A percentile compares a stretch with the other conserved stretches of the same genome.
phyloP scores from a whole-genome alignment of 2,113 vertebrate species.

The Hypocryptadius cinnamomeus region DNA sequence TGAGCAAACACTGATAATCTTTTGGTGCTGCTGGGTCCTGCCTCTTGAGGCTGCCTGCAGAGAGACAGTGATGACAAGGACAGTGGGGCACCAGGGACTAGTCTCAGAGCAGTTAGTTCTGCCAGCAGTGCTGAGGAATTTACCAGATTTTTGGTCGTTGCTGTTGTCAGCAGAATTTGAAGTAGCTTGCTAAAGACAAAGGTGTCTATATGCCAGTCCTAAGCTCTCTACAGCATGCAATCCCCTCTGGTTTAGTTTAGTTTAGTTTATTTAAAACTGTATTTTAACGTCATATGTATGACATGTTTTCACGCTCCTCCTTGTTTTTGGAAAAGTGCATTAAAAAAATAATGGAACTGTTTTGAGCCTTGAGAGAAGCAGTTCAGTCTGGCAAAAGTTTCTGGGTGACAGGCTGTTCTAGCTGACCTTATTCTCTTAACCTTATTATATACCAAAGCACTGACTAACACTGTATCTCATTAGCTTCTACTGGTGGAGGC shows the following conservation, averaged over 20 bases:
- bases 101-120: not conserved
- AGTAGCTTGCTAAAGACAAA: not conserved
- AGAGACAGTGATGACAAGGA: not conserved
- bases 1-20: not conserved
- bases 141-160: not conserved
- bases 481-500: not conserved
- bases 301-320: not conserved
- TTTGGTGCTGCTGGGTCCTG: not conserved
- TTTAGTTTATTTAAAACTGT: not conserved
- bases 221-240: not conserved
- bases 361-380: not conserved
- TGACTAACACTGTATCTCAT: not conserved
- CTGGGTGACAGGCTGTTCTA: not conserved
- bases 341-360: not conserved
- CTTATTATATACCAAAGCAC: not conserved
- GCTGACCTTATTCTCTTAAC: not conserved
- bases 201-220: not conserved
- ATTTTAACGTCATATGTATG: not conserved
- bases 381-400: not conserved
- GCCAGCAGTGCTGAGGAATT: not conserved
- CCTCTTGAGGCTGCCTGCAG: not conserved
- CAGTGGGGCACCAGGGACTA: not conserved
- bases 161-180: conserved; percentile 26
- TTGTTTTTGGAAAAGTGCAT: not conserved
- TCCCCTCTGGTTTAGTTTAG: not conserved